Evolutionary conservation across 2,797 vertebrate genomes (phyloP).

Genomic region (Clarias platycephalus): DNA sequence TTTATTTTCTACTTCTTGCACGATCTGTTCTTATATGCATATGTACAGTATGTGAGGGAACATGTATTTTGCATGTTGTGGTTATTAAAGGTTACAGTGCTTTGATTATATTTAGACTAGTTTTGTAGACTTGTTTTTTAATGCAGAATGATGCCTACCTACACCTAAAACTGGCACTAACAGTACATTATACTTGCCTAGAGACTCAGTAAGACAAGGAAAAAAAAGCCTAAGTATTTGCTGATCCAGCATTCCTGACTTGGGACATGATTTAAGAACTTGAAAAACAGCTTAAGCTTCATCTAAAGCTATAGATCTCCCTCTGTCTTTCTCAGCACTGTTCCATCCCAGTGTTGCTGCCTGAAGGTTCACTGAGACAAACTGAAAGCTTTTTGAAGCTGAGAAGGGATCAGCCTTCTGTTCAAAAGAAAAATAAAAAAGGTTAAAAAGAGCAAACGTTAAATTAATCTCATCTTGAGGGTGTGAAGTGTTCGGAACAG

Average conservation of each 20-base stretch:
- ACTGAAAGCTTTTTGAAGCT: slow-evolving; percentile 39
- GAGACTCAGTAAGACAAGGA: slow-evolving; percentile 41
- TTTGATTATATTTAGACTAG: background rate
- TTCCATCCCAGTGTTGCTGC: slow-evolving; percentile 12
- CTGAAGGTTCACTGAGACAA: slow-evolving; percentile 37
- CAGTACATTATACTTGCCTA: background rate
- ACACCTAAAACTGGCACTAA: background rate
- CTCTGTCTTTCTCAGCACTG: slow-evolving; percentile 5
- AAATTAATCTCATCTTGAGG: slow-evolving; percentile 47
- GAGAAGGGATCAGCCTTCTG: slow-evolving; percentile 44
- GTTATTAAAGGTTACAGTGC: background rate
- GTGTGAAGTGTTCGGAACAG: slow-evolving; percentile 62
- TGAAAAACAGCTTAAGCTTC: slow-evolving; percentile 37
- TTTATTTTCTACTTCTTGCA: background rate
- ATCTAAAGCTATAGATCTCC: slow-evolving; percentile 30
- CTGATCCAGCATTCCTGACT: slow-evolving; percentile 50
- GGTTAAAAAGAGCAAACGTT: slow-evolving; percentile 45
- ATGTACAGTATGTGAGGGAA: background rate
- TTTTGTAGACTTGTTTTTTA: background rate
- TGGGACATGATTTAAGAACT: slow-evolving; percentile 42
- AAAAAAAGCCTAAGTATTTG: slow-evolving; percentile 40
- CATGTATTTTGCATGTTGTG: background rate
- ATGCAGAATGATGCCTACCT: background rate
- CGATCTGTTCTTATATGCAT: background rate
- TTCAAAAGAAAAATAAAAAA: slow-evolving; percentile 46